Base-by-base conservation (phyloP, 2,797 vertebrate species). In the Lutjanus argentimaculatus region DNA sequence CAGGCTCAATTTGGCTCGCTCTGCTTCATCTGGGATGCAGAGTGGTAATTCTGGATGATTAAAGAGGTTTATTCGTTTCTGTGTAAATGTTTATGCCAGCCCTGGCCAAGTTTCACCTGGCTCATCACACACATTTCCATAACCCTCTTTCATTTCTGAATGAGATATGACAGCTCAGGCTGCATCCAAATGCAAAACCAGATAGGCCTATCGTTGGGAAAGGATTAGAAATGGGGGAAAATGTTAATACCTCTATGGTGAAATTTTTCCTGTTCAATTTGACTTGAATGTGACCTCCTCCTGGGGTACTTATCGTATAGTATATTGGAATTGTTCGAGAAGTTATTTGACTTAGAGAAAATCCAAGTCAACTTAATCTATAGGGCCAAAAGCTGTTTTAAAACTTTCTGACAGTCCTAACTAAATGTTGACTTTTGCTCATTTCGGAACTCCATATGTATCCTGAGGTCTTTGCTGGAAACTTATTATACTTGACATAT, bases 1-100 rank as follows among this genome's bases (percentile, higher is more conserved):
- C 74, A 84, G 81, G 82, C 81, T 85, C 72, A 72, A 68, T 89
- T 88, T 88, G 84, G 85, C 89, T 85, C 59, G 17, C 75, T 79
- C 56, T 43, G 77, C 85, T 87, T 88, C 80, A 82, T 88, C 85
- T 83, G 75, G 79, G 83, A 84, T 88, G 88, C 71, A 72, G 72
- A 87, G 82, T 81, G 81, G 86, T 90, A 90, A 91, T 93, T 90
- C 76, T 82, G 83, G 79, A 89, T 84, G 86, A 94, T 93, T 94
- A 90, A 93, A 91, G 84, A 85, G 88, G 82, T 91, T 93, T 91
- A 85, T 88, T 88, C 74, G 42, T 88, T 89, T 86, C 84, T 85
- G 80, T 92, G 88, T 88, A 91, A 89, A 93, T 91, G 86, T 91
- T 91, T 86, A 86, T 84, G 83, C 85, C 86, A 80, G 67, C 61